These are phyloP conservation scores for Pelosia muscerda DNA, from an alignment of 2,888 invertebrate species.

Conservation along the genomic window DNA sequence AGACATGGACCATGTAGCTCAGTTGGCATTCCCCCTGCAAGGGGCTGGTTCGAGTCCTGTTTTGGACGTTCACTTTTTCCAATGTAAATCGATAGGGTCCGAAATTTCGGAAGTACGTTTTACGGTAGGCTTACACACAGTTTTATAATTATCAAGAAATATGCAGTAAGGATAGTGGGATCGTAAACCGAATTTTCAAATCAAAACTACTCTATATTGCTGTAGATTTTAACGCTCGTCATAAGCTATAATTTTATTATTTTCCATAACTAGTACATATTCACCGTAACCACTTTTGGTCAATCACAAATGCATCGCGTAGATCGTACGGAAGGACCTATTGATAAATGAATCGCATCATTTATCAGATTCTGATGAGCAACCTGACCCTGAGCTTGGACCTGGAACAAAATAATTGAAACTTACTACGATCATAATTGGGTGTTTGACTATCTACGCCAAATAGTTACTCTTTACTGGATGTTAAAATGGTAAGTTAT, in stretches of 20 bases:
- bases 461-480: too few relatives aligned
- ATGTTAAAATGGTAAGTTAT: too few relatives aligned
- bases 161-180: constrained; percentile 15
- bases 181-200: constrained; percentile 20
- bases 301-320: constrained; percentile 49
- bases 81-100: too few relatives aligned
- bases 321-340: constrained; percentile 56
- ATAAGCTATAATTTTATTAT: constrained; percentile 44
- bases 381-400: constrained; percentile 88
- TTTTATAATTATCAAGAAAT: not conserved
- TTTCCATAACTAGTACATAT: constrained; percentile 50
- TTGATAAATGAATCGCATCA: constrained; percentile 59
- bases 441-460: constrained; percentile 75
- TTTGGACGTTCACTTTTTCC: too few relatives aligned
- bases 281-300: constrained; percentile 54
- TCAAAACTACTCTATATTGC: constrained; percentile 28
- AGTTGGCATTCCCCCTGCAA: too few relatives aligned
- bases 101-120: not conserved
- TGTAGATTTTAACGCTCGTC: constrained; percentile 37
- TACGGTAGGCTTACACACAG: not conserved
- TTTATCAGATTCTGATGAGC: constrained; percentile 87
- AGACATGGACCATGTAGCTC: too few relatives aligned
- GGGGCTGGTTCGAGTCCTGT: too few relatives aligned
- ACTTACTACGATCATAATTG: not conserved
- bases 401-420: constrained; percentile 65